These are phyloP conservation scores for Chaetops frenatus DNA, from an alignment of 2,113 vertebrate species.

Conservation along the genomic window DNA sequence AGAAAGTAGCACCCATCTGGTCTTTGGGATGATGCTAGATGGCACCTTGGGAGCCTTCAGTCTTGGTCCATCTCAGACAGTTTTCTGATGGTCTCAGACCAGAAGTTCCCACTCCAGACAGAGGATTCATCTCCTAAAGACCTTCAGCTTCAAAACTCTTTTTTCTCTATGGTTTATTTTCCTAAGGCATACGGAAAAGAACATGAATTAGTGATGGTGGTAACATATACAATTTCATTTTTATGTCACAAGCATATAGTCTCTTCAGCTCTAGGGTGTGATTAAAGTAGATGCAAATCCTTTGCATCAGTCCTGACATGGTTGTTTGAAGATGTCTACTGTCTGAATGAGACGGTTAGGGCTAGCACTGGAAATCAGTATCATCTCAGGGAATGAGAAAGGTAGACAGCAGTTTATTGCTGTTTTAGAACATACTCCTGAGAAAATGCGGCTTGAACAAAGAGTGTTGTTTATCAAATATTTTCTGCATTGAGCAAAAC, in stretches of 20 bases:
- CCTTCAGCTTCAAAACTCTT: background rate
- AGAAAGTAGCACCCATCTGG: background rate
- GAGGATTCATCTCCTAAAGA: background rate
- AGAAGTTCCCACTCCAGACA: background rate
- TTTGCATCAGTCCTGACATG: background rate
- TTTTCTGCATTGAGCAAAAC: background rate
- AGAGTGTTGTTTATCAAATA: background rate
- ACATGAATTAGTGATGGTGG: background rate
- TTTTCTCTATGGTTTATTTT: background rate
- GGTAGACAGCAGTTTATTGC: background rate
- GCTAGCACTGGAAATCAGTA: background rate
- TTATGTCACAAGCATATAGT: background rate
- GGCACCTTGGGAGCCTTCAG: background rate
- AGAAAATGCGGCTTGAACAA: background rate
- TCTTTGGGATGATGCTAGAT: background rate
- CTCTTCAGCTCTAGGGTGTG: background rate
- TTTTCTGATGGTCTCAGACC: background rate
- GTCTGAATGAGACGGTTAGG: background rate
- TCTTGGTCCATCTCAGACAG: background rate
- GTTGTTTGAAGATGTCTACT: background rate
- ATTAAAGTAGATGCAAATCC: background rate
- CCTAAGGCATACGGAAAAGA: background rate
- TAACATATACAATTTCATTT: background rate
- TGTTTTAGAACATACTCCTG: background rate
- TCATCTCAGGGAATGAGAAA: background rate